phyloP scores from a whole-genome alignment of 2,797 vertebrate species.

The Acanthurus tractus region DNA sequence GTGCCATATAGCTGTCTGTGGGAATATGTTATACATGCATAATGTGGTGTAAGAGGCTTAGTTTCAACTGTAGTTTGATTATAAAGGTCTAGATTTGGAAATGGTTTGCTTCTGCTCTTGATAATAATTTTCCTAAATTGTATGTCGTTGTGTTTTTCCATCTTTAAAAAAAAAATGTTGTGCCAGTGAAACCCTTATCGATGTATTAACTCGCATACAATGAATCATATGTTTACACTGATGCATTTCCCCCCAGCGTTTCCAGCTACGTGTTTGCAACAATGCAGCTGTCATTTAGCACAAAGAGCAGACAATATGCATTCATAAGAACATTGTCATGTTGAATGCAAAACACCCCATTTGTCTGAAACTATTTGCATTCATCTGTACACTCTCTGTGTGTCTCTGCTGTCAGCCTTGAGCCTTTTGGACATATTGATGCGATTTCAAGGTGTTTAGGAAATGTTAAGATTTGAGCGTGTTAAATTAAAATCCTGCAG shows the following conservation, averaged over 20 bases:
- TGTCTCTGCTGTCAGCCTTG: constrained; percentile 35
- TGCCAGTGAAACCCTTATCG: neutral
- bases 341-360: constrained; percentile 53
- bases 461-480: constrained; percentile 15
- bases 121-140: neutral
- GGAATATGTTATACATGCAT: neutral
- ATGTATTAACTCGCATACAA: constrained; percentile 7
- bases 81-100: neutral
- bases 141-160: neutral
- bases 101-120: neutral
- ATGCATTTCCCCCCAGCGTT: constrained; percentile 24
- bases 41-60: neutral
- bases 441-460: constrained; percentile 15
- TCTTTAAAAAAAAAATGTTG: neutral
- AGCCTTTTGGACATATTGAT: constrained; percentile 23
- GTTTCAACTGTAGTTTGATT: neutral
- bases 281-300: constrained; percentile 47
- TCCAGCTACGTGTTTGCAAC: constrained; percentile 40
- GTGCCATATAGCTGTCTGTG: constrained; percentile 6
- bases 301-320: constrained; percentile 49
- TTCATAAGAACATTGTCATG: constrained; percentile 51
- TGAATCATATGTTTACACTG: constrained; percentile 37
- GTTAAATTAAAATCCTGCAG: constrained; percentile 8
- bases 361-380: constrained; percentile 45
- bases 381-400: constrained; percentile 27